Evolutionary conservation across 2,113 vertebrate species (phyloP), one percentile per base, ranked within the genome.

Genomic region (Ophthalmolycus amberensis): DNA sequence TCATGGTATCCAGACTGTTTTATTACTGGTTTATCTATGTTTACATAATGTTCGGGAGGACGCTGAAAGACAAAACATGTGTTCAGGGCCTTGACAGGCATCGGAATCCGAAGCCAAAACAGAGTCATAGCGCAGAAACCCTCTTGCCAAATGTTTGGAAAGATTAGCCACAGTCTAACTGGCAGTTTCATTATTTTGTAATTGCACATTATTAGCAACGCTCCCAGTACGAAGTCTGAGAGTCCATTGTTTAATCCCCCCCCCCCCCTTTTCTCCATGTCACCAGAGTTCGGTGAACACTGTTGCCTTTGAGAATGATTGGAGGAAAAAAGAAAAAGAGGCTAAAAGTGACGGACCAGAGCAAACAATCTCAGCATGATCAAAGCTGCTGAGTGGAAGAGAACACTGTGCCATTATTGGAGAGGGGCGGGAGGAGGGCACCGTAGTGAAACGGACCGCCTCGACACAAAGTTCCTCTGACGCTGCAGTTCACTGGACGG

Each of bases 311-410:
- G 71, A 78, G 78, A 77, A 82, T 82, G 87, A 92, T 80, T 85
- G 77, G 79, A 54, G 46, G 60, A n/a, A 9, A 42, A 27, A 29
- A 16, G 25, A 63, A 38, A 88, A 38, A 84, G 63, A 60, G 9
- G 44, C 76, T 76, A 87, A 64, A 56, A 82, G 70, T 75, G 90
- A 90, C 84, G 88, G 37, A 79, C 82, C 79, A 48, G 87, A 86
- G 84, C 89, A 88, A 92, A 93, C 91, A 90, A 85, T 90, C 90
- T 66, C 84, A 88, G 88, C 81, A 58, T 90, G 88, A 92, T 93
- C 88, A 92, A 93, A 93, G 92, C 88, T 73, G 88, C 83, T 84
- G 80, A 90, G 88, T 85, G 81, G 87, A 88, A 77, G 86, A 90
- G 89, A 90, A 91, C 88, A 80, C 75, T 77, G 89, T 82, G 62